Evolutionary conservation across 2,888 invertebrate genomes (phyloP).

Genomic region (Abrostola triplasia): DNA sequence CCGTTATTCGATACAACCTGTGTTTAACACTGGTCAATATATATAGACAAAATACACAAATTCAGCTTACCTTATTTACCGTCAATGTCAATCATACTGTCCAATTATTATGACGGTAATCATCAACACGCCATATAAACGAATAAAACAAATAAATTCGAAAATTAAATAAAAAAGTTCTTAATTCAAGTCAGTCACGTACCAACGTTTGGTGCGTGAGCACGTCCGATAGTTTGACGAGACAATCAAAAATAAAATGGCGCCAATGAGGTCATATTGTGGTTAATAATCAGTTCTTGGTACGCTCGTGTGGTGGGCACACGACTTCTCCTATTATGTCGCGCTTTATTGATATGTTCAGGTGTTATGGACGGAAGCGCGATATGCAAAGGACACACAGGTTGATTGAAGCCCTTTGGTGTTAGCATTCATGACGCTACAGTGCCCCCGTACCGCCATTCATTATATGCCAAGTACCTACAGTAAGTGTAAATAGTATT

Average conservation of each 20-base stretch:
- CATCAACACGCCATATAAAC: neutral
- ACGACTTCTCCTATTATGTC: constrained; percentile 66
- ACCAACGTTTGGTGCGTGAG: constrained; percentile 62
- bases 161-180: constrained; percentile 36
- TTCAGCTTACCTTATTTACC: neutral
- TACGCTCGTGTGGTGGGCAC: constrained; percentile 66
- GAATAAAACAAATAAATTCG: constrained; percentile 19
- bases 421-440: constrained; percentile 38
- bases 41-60: neutral
- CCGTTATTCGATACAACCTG: neutral
- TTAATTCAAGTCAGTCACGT: constrained; percentile 64
- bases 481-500: neutral
- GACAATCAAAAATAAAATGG: constrained; percentile 75
- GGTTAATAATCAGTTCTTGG: constrained; percentile 67
- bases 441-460: neutral
- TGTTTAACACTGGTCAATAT: neutral
- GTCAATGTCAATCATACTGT: neutral
- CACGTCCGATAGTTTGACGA: constrained; percentile 64
- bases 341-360: constrained; percentile 54
- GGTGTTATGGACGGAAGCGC: constrained; percentile 49
- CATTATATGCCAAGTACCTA: neutral
- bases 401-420: constrained; percentile 43
- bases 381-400: constrained; percentile 28
- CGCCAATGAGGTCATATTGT: constrained; percentile 65
- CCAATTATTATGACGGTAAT: neutral